Evolutionary conservation across 2,888 invertebrate species (phyloP).

Genomic region (Crossocerus cetratus): DNA sequence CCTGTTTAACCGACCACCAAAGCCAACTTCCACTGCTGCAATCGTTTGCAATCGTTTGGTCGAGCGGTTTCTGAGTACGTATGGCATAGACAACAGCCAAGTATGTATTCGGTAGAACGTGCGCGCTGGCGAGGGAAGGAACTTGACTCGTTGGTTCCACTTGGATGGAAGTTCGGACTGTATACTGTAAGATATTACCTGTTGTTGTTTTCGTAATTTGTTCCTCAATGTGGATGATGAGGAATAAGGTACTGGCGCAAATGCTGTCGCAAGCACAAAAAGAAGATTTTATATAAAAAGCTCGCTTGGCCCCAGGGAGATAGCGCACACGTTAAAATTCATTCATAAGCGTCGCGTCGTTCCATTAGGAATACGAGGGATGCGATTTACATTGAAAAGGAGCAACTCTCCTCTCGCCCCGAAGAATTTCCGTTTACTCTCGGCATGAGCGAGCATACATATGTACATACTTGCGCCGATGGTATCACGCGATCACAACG

Average conservation of each 20-base stretch:
- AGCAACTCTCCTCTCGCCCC: conserved; percentile 11
- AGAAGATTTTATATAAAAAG: conserved; percentile 25
- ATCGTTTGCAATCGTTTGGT: no score
- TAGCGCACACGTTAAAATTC: conserved; percentile 33
- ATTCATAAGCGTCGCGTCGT: conserved; percentile 31
- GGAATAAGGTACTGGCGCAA: neutral
- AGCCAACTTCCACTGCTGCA: neutral
- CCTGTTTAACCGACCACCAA: no score
- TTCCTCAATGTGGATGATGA: neutral
- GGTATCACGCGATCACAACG: conserved; percentile 38
- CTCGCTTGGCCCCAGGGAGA: conserved; percentile 18
- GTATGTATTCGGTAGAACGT: neutral
- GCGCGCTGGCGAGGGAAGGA: neutral
- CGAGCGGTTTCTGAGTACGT: neutral
- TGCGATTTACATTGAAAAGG: conserved; percentile 44
- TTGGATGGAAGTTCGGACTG: neutral
- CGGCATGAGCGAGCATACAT: conserved; percentile 10
- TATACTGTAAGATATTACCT: neutral
- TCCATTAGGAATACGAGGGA: conserved; percentile 20
- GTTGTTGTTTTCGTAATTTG: neutral
- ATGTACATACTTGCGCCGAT: conserved; percentile 30
- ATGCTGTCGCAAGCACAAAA: neutral
- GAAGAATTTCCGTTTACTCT: conserved; percentile 12
- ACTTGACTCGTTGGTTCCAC: neutral
- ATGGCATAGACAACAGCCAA: neutral